These are phyloP conservation scores for Morpho achilles DNA, from an alignment of 2,888 invertebrate genomes.

Conservation along the genomic window DNA sequence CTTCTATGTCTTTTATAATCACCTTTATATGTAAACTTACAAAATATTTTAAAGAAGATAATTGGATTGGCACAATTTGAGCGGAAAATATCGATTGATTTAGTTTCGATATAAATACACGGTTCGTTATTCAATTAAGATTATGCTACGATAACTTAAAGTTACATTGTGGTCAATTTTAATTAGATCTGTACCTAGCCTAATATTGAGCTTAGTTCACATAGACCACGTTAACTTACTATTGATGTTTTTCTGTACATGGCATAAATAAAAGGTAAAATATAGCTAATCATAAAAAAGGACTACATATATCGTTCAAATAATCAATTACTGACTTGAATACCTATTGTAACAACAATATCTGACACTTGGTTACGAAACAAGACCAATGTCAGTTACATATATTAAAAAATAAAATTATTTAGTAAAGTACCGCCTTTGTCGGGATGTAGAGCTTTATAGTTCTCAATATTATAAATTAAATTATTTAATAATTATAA, in stretches of 20 bases:
- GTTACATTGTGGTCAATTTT: slow-evolving; percentile 25
- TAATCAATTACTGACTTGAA: no score
- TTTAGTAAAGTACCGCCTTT: no score
- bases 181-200: slow-evolving; percentile 16
- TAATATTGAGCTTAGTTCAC: slow-evolving; percentile 10
- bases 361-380: no score
- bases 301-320: no score
- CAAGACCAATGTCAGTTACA: no score
- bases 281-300: no score
- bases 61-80: slow-evolving; percentile 54
- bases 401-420: no score
- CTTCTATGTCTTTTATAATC: slow-evolving; percentile 54
- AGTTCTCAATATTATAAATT: no score
- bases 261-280: no score
- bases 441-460: no score
- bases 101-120: slow-evolving; percentile 23
- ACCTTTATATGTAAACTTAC: slow-evolving; percentile 61
- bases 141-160: slow-evolving; percentile 4
- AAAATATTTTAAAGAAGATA: slow-evolving; percentile 57
- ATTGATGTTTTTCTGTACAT: no score
- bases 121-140: slow-evolving; percentile 3
- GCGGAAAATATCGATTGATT: slow-evolving; percentile 36
- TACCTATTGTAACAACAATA: no score
- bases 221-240: slow-evolving; percentile 1
- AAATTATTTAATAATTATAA: background rate